phyloP scores from a whole-genome alignment of 2,888 invertebrate species.

The Nephrotoma flavescens region DNA sequence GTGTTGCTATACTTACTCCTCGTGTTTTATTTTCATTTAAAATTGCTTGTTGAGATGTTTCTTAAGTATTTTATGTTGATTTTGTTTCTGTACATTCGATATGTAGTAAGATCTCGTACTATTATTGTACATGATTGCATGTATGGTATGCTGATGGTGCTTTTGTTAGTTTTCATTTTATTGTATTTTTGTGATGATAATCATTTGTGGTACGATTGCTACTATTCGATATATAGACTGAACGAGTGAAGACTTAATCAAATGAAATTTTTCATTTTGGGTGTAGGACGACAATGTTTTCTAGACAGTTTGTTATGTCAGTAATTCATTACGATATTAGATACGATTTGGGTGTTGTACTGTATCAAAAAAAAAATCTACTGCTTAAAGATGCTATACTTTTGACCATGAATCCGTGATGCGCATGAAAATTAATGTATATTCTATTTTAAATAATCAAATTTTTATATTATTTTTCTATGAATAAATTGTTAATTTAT shows the following conservation, averaged over 20 bases:
- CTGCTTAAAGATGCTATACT: too few species aligned
- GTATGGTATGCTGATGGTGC: not conserved
- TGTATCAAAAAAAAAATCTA: too few species aligned
- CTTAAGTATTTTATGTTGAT: not conserved
- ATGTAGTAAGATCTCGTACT: not conserved
- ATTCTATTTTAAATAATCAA: too few species aligned
- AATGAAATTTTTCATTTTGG: not conserved
- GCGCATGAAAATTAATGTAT: too few species aligned
- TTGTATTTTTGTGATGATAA: not conserved
- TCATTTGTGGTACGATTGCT: not conserved
- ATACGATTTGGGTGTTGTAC: too few species aligned
- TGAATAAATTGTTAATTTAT: too few species aligned
- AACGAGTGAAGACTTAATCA: not conserved
- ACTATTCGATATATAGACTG: not conserved
- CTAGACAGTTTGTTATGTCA: too few species aligned
- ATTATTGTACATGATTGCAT: not conserved
- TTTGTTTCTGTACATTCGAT: not conserved
- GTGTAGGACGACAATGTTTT: not conserved
- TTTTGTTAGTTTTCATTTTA: not conserved
- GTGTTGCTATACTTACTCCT: not conserved
- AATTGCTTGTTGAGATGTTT: not conserved
- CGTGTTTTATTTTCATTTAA: not conserved
- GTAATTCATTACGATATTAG: too few species aligned
- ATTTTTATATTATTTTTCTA: too few species aligned
- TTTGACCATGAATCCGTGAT: too few species aligned